These are phyloP conservation scores for Pachydiplax longipennis DNA, from an alignment of 2,888 invertebrate species.

Conservation along the genomic window DNA sequence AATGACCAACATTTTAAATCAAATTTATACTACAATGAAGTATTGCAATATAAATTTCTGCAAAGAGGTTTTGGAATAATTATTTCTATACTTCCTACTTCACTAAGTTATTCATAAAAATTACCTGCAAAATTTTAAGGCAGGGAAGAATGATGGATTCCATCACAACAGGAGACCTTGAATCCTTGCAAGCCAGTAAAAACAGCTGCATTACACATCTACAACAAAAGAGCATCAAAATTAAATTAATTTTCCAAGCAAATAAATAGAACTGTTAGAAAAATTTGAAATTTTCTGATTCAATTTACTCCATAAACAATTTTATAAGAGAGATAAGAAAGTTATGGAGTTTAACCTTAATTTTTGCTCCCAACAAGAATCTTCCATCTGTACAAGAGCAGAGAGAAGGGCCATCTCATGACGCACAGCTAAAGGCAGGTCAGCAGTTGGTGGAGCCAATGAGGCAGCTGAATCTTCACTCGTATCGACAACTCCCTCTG, in stretches of 20 bases:
- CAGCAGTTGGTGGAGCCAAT: conserved; percentile 67
- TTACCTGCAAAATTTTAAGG: conserved; percentile 79
- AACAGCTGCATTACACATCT: conserved; percentile 85
- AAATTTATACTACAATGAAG: too few species aligned
- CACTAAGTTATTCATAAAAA: background rate
- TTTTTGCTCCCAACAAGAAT: conserved; percentile 94
- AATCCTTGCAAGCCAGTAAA: conserved; percentile 76
- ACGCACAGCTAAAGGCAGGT: conserved; percentile 78
- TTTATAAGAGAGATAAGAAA: too few species aligned
- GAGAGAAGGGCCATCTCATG: conserved; percentile 90
- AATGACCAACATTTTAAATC: too few species aligned
- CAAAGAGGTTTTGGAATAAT: too few species aligned
- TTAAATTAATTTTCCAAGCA: background rate
- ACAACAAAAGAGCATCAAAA: conserved; percentile 8
- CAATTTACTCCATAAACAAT: too few species aligned
- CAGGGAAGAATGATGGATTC: conserved; percentile 93
- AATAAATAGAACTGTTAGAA: too few species aligned
- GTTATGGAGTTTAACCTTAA: conserved; percentile 63
- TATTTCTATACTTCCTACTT: too few species aligned
- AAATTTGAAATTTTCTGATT: too few species aligned
- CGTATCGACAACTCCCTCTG: background rate
- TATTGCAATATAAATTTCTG: too few species aligned
- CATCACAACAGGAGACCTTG: conserved; percentile 85
- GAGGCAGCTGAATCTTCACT: background rate
- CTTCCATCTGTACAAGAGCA: conserved; percentile 88